phyloP scores from a whole-genome alignment of 2,797 vertebrate genomes.

The Selene dorsalis region DNA sequence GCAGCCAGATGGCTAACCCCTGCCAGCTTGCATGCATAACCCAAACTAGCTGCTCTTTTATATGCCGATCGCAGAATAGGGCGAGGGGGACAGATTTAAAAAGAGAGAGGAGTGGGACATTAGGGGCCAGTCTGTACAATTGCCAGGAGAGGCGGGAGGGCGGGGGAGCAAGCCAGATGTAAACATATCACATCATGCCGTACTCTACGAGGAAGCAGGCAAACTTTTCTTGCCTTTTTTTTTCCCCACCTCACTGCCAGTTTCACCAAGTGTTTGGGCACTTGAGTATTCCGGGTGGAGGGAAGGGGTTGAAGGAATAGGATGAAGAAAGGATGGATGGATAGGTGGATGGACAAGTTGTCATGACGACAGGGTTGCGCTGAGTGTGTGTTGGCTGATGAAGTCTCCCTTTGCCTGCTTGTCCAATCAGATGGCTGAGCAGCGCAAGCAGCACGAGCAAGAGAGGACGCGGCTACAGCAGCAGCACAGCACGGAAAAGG shows the following conservation, averaged over 20 bases:
- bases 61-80: conserved; percentile 66
- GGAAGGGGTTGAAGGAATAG: conserved; percentile 64
- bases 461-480: conserved; percentile 98
- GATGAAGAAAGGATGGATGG: conserved; percentile 64
- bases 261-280: conserved; percentile 40
- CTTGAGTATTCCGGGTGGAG: conserved; percentile 54
- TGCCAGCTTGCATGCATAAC: conserved; percentile 68
- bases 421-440: conserved; percentile 99
- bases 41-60: conserved; percentile 76
- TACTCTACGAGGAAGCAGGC: conserved; percentile 76
- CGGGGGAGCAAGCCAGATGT: conserved; percentile 81
- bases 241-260: conserved; percentile 33
- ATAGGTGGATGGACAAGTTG: conserved; percentile 92
- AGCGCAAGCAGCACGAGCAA: conserved; percentile 96
- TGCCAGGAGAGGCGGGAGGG: conserved; percentile 64
- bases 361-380: conserved; percentile 97
- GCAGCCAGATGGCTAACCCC: conserved; percentile 83
- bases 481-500: conserved; percentile 94
- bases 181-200: conserved; percentile 83
- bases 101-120: conserved; percentile 62
- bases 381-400: conserved; percentile 88
- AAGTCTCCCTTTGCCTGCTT: conserved; percentile 92
- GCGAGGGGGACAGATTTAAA: conserved; percentile 59
- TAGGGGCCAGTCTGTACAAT: conserved; percentile 64
- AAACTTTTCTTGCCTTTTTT: conserved; percentile 68